Evolutionary conservation across 1,140 invertebrate species (phyloP), one percentile per base, ranked within the genome.

Genomic region (Manduca sexta): DNA sequence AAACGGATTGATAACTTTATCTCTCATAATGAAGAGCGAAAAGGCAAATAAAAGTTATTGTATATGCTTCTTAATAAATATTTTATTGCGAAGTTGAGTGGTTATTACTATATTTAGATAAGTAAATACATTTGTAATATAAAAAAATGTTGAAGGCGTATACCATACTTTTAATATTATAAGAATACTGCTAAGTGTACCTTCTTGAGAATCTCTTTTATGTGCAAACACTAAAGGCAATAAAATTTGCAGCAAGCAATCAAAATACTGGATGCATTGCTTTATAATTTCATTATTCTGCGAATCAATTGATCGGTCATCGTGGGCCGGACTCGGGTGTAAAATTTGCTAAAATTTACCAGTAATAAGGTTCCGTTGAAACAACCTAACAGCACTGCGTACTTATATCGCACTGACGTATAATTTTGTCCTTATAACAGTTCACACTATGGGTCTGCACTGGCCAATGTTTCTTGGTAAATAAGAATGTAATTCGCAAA

Each of bases 251-350:
- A 30, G 13, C 10, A 14, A 13, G 43, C 45, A 49, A 52, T 60
- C 57, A 52, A 52, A 60, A 52, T 40, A 60, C 42, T 15, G 34
- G 18, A 12, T 26, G 31, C 45, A 58, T 60, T 49, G 41, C 41
- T 47, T 64, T 58, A 64, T 64, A 60, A 64, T 62, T 64, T 62
- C 56, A 56, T 65, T 63, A 66, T 72, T 72, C 69, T 26, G 26
- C 48, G 69, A 72, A 72, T 72, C 65, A 72, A 72, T 71, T 60
- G 49, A 42, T 49, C 21, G 37, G 11, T 46, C 47, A 52, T 51
- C 40, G 37, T 12, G 48, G 52, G 38, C 55, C 21, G 21, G 58
- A 39, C 39, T 52, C 31, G 55, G 56, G 53, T 60, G 56, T 61
- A 52, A 68, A 45, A 54, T 56, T 54, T 51, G 4, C 8, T 8